Evolutionary conservation across 1,140 invertebrate species (phyloP).

Genomic region (Aleiodes sp.): DNA sequence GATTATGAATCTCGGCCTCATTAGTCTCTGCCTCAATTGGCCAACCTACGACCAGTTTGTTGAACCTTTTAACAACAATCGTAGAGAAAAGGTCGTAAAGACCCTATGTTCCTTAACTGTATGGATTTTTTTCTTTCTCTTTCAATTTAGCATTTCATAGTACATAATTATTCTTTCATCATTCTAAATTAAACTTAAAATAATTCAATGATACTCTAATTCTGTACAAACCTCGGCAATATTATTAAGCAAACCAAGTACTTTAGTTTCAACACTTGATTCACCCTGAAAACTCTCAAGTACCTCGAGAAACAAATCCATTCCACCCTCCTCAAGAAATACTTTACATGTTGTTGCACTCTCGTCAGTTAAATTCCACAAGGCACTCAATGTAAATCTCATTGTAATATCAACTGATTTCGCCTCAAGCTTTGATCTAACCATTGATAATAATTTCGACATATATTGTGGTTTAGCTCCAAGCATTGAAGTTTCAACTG

Average conservation of each 20-base stretch:
- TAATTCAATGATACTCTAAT: neutral
- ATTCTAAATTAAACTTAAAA: neutral
- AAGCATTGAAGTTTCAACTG: constrained; percentile 77
- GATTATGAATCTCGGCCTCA: constrained; percentile 73
- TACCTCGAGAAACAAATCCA: constrained; percentile 76
- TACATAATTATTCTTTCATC: neutral
- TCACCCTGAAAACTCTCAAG: constrained; percentile 73
- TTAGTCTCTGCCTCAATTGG: constrained; percentile 69
- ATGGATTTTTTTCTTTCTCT: constrained; percentile 1
- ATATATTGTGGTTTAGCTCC: constrained; percentile 78
- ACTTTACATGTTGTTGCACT: constrained; percentile 78
- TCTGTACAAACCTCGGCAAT: constrained; percentile 76
- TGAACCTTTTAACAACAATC: constrained; percentile 36
- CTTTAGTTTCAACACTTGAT: constrained; percentile 81
- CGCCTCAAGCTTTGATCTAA: constrained; percentile 72
- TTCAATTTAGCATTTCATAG: no score
- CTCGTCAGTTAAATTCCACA: constrained; percentile 87
- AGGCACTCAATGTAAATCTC: constrained; percentile 82
- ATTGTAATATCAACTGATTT: constrained; percentile 77
- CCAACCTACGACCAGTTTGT: constrained; percentile 49
- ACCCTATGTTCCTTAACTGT: constrained; percentile 13
- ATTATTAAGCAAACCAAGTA: constrained; percentile 83
- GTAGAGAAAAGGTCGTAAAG: constrained; percentile 24
- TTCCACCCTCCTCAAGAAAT: constrained; percentile 77
- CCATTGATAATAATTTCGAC: constrained; percentile 77